Evolutionary conservation across 2,113 vertebrate species (phyloP), one percentile per base, ranked within the genome.

Genomic region (Corapipo altera): DNA sequence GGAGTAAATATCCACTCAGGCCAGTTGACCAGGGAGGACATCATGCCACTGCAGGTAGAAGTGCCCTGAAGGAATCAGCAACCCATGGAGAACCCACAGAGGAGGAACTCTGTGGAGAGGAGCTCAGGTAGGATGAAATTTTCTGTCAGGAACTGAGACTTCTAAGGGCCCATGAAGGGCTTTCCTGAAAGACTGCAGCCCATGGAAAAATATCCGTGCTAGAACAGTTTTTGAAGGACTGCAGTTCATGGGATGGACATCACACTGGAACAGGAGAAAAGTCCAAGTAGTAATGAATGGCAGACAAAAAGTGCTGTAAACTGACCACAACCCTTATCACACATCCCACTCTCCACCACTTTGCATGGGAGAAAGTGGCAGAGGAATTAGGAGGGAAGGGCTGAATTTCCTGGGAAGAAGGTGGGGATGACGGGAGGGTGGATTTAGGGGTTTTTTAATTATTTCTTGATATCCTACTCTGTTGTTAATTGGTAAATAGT

Each of bases 321-420:
- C 5, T 55, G 65, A 49, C 11, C 7, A 32, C 2, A 54, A 30
- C 3, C 3, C 3, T 11, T 15, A 16, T 5, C 6, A 8, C 6
- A 5, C 9, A 27, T 8, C 13, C 17, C 7, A 27, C 3, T 4
- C 8, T 66, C 39, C 1, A 1, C 3, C 6, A 49, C 4, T 61
- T 5, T 3, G 11, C 15, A 24, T n/a, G 8, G 28, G 28, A 46
- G 43, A 62, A 67, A 2, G 7, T 37, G 5, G 6, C 6, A 52
- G 18, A 35, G 35, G 6, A 69, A 2, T 12, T 74, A 20, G 13
- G 10, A 54, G 7, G 32, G 19, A 78, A 74, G 9, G 19, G 4
- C 1, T 39, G 11, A 67, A 67, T 57, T 39, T 35, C 13, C 24
- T 64, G 21, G 19, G 39, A 75, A 48, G 12, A 75, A 43, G 8